phyloP scores from a whole-genome alignment of 2,888 invertebrate species.

The Acanthococcus lagerstroemiae region DNA sequence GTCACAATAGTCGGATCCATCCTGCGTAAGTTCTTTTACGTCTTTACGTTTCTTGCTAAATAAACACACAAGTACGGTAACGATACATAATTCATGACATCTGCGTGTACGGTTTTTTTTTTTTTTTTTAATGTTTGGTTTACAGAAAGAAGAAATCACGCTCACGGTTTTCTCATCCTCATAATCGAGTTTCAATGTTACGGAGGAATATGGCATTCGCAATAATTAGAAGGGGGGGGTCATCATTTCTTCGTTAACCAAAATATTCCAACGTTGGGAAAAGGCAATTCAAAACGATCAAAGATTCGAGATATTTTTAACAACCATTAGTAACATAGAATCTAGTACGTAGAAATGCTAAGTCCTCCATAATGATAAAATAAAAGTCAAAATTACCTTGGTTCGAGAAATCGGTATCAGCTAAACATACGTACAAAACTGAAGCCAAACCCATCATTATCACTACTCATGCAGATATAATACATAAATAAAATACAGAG shows the following conservation, averaged over 20 bases:
- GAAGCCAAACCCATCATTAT: conserved; percentile 23
- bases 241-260: no score
- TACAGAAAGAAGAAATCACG: neutral
- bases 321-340: no score
- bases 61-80: conserved; percentile 27
- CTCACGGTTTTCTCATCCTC: neutral
- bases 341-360: no score
- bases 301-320: no score
- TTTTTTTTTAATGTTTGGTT: neutral
- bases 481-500: neutral
- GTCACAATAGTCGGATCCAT: conserved; percentile 26
- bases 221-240: no score
- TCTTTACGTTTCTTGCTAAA: conserved; percentile 24
- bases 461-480: conserved; percentile 24
- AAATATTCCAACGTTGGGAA: no score
- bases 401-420: no score
- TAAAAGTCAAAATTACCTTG: no score
- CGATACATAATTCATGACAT: conserved; percentile 16
- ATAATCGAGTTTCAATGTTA: neutral
- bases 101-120: neutral
- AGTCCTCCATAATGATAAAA: no score
- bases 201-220: neutral
- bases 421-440: conserved; percentile 19
- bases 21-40: conserved; percentile 12
- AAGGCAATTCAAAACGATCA: no score